Evolutionary conservation across 2,888 invertebrate genomes (phyloP).

Genomic region (Mythimna lalbum): DNA sequence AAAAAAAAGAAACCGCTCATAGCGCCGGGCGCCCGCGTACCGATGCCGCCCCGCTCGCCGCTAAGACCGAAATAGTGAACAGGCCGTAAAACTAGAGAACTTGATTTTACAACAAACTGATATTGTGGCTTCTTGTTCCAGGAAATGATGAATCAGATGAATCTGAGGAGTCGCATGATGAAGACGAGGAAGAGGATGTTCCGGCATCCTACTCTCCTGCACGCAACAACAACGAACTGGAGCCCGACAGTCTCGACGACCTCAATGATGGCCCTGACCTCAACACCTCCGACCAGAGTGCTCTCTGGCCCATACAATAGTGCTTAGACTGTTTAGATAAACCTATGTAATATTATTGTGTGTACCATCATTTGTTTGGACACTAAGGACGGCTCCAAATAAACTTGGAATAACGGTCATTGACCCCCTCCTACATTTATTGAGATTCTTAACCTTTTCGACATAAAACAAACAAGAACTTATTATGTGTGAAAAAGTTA

Average conservation of each 20-base stretch:
- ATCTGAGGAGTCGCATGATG: constrained; percentile 90
- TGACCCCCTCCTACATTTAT: too few species aligned
- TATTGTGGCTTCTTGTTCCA: constrained; percentile 59
- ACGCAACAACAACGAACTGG: constrained; percentile 84
- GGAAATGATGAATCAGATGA: constrained; percentile 91
- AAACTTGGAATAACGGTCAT: too few species aligned
- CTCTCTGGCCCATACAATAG: constrained; percentile 78
- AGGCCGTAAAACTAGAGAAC: too few species aligned
- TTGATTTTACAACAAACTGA: neutral
- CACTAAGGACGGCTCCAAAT: too few species aligned
- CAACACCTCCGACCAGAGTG: constrained; percentile 81
- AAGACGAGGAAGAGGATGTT: constrained; percentile 90
- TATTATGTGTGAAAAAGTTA: too few species aligned
- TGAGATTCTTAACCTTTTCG: too few species aligned
- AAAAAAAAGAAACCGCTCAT: too few species aligned
- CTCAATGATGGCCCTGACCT: constrained; percentile 81
- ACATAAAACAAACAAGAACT: too few species aligned
- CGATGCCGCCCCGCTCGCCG: too few species aligned
- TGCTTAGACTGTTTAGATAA: neutral
- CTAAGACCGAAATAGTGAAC: too few species aligned
- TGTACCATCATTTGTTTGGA: neutral
- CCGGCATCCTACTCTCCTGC: constrained; percentile 83
- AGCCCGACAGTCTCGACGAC: constrained; percentile 84
- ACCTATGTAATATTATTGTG: neutral
- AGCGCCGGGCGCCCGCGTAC: too few species aligned